phyloP scores from a whole-genome alignment of 2,888 invertebrate genomes.

The Entomobrya proxima region DNA sequence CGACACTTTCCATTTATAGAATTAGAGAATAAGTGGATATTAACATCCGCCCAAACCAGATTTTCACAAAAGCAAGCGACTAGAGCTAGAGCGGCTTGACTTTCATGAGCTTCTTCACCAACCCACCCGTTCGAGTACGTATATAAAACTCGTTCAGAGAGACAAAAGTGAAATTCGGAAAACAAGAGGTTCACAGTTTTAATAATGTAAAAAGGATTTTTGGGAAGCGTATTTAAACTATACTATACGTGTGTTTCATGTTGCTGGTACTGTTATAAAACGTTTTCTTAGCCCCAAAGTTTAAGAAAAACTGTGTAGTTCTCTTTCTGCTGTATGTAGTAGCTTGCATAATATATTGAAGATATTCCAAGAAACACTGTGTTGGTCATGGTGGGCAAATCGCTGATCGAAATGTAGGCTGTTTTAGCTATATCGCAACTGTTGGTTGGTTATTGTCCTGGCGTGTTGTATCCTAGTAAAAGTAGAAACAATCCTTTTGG shows the following conservation, averaged over 20 bases:
- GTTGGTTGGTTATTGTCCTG: background rate
- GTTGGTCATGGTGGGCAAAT: too few species aligned
- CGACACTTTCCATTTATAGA: conserved; percentile 46
- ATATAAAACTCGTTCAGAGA: background rate
- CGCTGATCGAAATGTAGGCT: background rate
- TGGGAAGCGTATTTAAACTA: background rate
- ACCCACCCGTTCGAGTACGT: background rate
- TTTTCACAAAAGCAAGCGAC: background rate
- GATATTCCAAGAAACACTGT: background rate
- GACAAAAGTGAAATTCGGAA: conserved; percentile 12
- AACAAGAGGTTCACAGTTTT: conserved; percentile 20
- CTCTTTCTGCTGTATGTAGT: too few species aligned
- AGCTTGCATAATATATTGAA: background rate
- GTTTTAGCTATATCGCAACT: background rate
- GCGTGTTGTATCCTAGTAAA: too few species aligned
- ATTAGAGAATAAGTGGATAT: conserved; percentile 52
- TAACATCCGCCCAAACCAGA: conserved; percentile 41
- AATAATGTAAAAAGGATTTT: conserved; percentile 53
- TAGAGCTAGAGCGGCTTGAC: background rate
- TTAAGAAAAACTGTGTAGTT: background rate
- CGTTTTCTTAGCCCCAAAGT: background rate
- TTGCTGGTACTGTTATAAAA: background rate
- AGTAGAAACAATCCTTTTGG: too few species aligned
- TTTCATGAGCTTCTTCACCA: background rate
- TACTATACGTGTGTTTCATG: background rate